A percentile compares a stretch with the other conserved stretches of the same genome.
Evolutionary conservation across 2,797 vertebrate species (phyloP).

Genomic region (Carcharodon carcharias): DNA sequence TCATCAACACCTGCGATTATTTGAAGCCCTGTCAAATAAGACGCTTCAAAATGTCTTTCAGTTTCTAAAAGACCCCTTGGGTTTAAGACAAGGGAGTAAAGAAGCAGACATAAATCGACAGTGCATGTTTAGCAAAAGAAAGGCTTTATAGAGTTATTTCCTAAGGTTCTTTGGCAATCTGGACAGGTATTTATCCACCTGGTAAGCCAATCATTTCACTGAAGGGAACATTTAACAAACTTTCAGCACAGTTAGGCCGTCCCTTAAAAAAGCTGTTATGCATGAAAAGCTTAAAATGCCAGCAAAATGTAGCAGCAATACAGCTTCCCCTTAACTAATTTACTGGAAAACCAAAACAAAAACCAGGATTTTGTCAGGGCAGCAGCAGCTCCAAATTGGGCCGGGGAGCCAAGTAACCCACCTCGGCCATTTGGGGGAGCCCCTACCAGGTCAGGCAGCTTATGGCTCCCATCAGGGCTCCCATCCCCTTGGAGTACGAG

Average conservation of each 20-base stretch:
- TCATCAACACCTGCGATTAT: constrained; percentile 56
- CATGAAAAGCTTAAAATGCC: neutral
- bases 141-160: neutral
- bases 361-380: neutral
- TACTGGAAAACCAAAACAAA: neutral
- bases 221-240: neutral
- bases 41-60: constrained; percentile 57
- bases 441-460: neutral
- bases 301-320: neutral
- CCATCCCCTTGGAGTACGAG: neutral
- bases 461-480: neutral
- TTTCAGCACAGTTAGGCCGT: neutral
- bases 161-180: neutral
- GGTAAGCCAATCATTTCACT: neutral
- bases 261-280: neutral
- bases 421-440: neutral
- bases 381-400: neutral
- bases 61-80: neutral
- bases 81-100: neutral
- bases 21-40: constrained; percentile 64
- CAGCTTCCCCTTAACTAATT: neutral
- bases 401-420: no score
- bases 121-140: neutral
- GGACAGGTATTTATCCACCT: neutral
- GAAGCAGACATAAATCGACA: no score